Base-by-base conservation (phyloP, 2,113 vertebrate genomes). In the Ibidorhyncha struthersii region DNA sequence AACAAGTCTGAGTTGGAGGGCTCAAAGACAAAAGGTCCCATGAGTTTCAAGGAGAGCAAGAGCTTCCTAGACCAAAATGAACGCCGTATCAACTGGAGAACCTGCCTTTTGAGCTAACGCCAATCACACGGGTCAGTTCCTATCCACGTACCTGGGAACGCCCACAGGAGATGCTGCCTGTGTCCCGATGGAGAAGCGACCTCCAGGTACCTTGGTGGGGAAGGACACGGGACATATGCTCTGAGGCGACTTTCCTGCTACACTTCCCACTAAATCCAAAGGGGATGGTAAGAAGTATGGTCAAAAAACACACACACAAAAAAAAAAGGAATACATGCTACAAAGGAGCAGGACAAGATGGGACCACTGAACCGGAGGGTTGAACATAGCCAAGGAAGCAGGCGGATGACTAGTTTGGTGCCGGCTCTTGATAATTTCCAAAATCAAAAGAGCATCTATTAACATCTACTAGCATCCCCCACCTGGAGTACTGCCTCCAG, bases 151-250 rank as follows among this genome's bases (percentile, higher is more conserved):
- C 30, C 52, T 6, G 12, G 19, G 19, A 29, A 30, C 1, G 9
- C 18, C 15, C 41, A 0, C 4, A 29, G 62, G 32, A 61, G 73
- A 70, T 19, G 45, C 22, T 59, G 41, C 27, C 41, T 9, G 17
- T 3, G 30, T 27, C 6, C 26, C 5, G 2, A 17, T 8, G 13
- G 6, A 3, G 21, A 32, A 78, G 32, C 1, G 2, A 32, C 38
- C 43, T 25, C 53, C 26, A 26, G 45, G 36, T 59, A 13, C 63
- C 32, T 19, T 10, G 40, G 40, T 40, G 22, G 22, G 19, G 27
- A 62, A 11, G 18, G 18, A 45, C 0, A 0, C 27, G 8, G 4
- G 36, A 43, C 2, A 0, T 6, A 13, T 0, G 26, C 10, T 61
- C 16, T 7, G 25, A 55, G 3, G 12, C 45, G 12, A 23, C 9